Percentiles rank a stretch among this genome's conserved stretches.
Conservation (phyloP, 2,888 invertebrate genomes). For the Philonicus albiceps region DNA sequence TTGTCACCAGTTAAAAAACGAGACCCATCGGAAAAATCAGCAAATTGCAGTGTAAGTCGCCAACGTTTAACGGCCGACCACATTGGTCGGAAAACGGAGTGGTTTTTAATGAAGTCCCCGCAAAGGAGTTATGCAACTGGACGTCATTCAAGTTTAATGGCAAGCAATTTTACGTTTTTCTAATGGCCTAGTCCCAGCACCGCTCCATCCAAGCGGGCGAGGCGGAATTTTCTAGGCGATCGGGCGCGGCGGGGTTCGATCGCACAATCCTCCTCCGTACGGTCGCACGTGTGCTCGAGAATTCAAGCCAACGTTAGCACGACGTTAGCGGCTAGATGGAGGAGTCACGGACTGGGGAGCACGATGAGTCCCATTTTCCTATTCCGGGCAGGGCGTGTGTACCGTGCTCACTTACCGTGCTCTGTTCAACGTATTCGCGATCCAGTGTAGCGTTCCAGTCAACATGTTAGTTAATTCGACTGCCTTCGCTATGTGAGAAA, state of each 20-base stretch:
- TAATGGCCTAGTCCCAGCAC: not conserved
- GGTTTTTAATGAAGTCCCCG: not conserved
- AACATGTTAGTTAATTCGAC: not conserved
- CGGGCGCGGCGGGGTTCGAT: not conserved
- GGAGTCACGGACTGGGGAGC: slow-evolving; percentile 17
- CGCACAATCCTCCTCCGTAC: not conserved
- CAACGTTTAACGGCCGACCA: not conserved
- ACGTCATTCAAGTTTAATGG: slow-evolving; percentile 22
- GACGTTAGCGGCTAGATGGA: not conserved
- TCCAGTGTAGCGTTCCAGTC: not conserved
- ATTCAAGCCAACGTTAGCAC: not conserved
- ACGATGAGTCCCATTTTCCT: slow-evolving; percentile 28
- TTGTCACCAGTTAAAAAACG: not conserved
- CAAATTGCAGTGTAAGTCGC: not conserved
- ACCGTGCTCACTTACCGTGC: not conserved
- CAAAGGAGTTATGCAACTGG: slow-evolving; percentile 15
- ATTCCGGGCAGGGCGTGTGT: not conserved
- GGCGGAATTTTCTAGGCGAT: not conserved
- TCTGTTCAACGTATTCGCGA: not conserved
- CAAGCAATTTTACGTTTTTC: not conserved
- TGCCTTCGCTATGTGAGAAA: slow-evolving; percentile 1
- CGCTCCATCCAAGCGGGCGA: not conserved
- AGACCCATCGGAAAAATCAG: not conserved
- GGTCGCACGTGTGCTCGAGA: not conserved
- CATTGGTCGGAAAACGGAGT: not conserved